Evolutionary conservation across 2,797 vertebrate genomes (phyloP), one percentile per base, ranked within the genome.

Genomic region (Euphonia xanthogaster): DNA sequence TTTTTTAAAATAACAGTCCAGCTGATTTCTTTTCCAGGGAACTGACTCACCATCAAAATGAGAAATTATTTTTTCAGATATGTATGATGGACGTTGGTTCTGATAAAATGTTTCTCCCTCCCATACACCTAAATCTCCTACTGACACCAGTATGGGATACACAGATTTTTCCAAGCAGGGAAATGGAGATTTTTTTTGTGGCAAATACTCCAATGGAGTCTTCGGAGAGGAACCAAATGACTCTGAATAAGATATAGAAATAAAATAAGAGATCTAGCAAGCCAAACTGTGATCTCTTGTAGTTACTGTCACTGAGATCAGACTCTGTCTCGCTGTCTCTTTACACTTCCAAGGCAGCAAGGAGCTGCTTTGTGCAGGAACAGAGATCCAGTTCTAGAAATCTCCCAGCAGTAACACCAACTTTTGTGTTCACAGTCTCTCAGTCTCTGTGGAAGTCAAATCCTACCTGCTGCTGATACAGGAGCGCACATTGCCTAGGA

Each of bases 301-400:
- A n/a, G 68, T 9, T 63, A 23, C 65, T 60, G 74, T 51, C 78
- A 90, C 33, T 27, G 71, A 80, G 76, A 81, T 40, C 44, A 91
- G 84, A 93, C 80, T 76, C 37, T 82, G 28, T 50, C 65, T 89
- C 3, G 0, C 54, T 55, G 20, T 53, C 82, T 58, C 54, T 44
- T 40, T 57, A 83, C 93, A 89, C 92, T 94, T 93, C 79, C 85
- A 93, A 97, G 90, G 84, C 94, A 97, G 90, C 88, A 94, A 84
- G 39, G 47, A 95, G 90, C 87, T 93, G 94, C 76, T 95, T 73
- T 95, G 86, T 88, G 75, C 90, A 93, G 85, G 86, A 97, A 88
- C 86, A 93, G 76, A 74, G 84, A 94, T 96, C 87, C 94, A 85
- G 55, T 90, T 97, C 93, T 74, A 97, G 96, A 97, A 97, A 96